These are phyloP conservation scores for Cepphus grylle DNA, from an alignment of 2,113 vertebrate genomes.

Conservation along the genomic window DNA sequence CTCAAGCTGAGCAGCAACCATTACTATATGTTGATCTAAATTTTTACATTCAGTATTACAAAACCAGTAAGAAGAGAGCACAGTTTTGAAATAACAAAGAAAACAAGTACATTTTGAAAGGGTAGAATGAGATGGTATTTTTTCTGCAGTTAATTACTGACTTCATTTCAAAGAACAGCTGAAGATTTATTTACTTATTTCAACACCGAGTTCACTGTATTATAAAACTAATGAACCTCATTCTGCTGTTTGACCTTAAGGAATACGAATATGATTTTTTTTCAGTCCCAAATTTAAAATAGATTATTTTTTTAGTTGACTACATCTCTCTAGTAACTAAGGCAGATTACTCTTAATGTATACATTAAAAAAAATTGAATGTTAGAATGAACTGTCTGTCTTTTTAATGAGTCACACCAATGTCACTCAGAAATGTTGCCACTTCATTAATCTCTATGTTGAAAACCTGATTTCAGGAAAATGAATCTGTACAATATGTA, in stretches of 20 bases:
- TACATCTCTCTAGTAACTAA: no score
- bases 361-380: not conserved
- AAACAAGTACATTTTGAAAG: not conserved
- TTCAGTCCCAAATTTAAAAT: not conserved
- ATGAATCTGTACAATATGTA: not conserved
- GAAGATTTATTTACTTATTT: not conserved
- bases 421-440: not conserved
- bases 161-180: not conserved
- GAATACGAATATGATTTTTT: not conserved
- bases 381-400: not conserved
- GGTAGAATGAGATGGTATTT: not conserved
- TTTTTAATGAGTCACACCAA: not conserved
- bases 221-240: not conserved
- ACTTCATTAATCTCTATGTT: not conserved
- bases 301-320: not conserved
- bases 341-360: not conserved
- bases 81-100: not conserved
- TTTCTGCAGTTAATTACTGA: not conserved
- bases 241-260: not conserved
- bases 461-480: not conserved
- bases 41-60: not conserved
- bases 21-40: not conserved
- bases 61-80: not conserved
- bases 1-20: not conserved
- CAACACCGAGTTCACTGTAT: not conserved